phyloP scores from a whole-genome alignment of 1,140 invertebrate genomes.

The Papilio aristodemus region DNA sequence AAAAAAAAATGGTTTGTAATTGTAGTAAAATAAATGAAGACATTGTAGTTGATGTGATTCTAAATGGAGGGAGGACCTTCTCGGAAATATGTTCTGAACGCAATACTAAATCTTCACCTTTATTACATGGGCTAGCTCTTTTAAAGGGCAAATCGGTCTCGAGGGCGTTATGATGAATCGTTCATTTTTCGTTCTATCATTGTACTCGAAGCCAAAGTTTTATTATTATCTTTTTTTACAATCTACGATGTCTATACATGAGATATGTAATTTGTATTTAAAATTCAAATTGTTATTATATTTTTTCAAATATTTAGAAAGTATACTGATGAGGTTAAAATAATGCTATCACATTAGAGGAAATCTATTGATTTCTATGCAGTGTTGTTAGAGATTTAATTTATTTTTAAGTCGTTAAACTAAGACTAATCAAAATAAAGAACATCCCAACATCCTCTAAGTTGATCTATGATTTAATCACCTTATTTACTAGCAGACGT shows the following conservation, averaged over 20 bases:
- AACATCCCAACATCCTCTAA: too few relatives aligned
- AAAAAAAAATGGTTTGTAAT: slow-evolving; percentile 15
- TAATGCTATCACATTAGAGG: too few relatives aligned
- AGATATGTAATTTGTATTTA: too few relatives aligned
- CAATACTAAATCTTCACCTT: slow-evolving; percentile 31
- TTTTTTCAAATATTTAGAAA: too few relatives aligned
- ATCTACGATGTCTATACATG: background rate
- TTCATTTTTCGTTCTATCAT: slow-evolving; percentile 32
- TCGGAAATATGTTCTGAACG: slow-evolving; percentile 20
- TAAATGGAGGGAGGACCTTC: slow-evolving; percentile 14
- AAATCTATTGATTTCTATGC: too few relatives aligned
- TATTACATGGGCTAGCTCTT: slow-evolving; percentile 30
- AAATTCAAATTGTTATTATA: too few relatives aligned
- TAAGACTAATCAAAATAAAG: too few relatives aligned
- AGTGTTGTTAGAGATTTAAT: too few relatives aligned
- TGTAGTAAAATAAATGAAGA: background rate
- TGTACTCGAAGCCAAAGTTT: slow-evolving; percentile 10
- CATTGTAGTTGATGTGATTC: background rate
- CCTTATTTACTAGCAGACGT: too few relatives aligned
- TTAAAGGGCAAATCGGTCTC: slow-evolving; percentile 32
- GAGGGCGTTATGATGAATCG: slow-evolving; percentile 28
- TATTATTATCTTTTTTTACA: background rate
- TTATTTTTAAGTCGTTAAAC: too few relatives aligned
- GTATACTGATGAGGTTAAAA: too few relatives aligned
- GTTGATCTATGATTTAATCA: too few relatives aligned